Evolutionary conservation across 2,888 invertebrate genomes (phyloP), one percentile per base, ranked within the genome.

Genomic region (Coenonympha glycerion): DNA sequence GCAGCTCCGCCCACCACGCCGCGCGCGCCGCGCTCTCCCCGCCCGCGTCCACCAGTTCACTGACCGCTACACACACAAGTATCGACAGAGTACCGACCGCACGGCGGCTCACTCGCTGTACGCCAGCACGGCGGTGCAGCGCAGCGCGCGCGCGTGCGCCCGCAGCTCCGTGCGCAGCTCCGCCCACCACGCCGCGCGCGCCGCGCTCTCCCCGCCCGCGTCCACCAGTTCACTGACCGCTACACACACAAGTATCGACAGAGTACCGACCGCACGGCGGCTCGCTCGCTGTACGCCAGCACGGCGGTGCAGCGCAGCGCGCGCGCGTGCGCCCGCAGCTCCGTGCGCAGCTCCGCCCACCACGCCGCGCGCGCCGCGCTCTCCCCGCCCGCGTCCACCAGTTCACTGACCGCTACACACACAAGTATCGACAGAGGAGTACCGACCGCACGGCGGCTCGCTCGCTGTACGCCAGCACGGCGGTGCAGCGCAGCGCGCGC

Each of bases 311-410:
- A 99, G 8, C 95, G 94, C 56, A 99, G 87, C 1, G 97, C 94
- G 30, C 96, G 88, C 3, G 96, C 95, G 76, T 99, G 98, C 2
- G 97, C 96, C 0, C 97, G 90, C 50, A 99, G 93, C 88, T 99
- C 98, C 76, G 96, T 96, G 44, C 99, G 87, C 18, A 99, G 88
- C 81, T 99, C 98, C 0, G 94, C 95, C 98, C 99, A 99, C 97
- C 98, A 98, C 1, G 93, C 93, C 66, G 98, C 97, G 33, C 98
- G 89, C 2, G 94, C 93, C 70, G 96, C 96, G 13, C 95, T 95
- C 74, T 97, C 97, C 64, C 97, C 45, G 91, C 97, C 46, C 91
- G 96, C 73, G 94, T 97, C 85, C 40, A 80, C 76, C 2, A 86
- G 65, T 86, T 64, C 42, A 83, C 85, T 0, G 83, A 84, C 0